Evolutionary conservation across 2,888 invertebrate species (phyloP), one percentile per base, ranked within the genome.

Genomic region (Pharmacophagus antenor): DNA sequence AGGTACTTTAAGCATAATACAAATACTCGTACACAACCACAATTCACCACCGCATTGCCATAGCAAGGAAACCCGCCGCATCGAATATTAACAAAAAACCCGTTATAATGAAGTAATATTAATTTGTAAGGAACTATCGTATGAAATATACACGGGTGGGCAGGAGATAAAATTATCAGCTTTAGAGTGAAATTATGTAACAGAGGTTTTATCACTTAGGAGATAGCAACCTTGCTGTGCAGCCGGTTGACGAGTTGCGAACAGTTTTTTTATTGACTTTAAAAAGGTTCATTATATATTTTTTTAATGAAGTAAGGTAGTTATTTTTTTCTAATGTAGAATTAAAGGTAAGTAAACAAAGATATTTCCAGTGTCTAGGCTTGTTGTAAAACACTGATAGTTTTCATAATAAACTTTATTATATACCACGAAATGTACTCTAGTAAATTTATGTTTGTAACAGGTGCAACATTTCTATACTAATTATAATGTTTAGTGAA

Each of bases 151-250:
- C 65, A 63, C 60, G 64, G 63, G 70, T 66, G 65, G 67, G 67
- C 70, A 65, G 65, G 73, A 81, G 80, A 83, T 82, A 82, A 80
- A 70, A 68, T 67, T 70, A 70, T 70, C 70, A 75, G 74, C 69
- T 70, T 72, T 76, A 79, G 79, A 76, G 72, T 56, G 56, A 73
- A 77, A 79, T 84, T 85, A 86, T 85, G 80, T 85, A 84, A 85
- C 77, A 68, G 68, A 69, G 71, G 71, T 70, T 71, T 55, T 55
- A 52, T 70, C 71, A 74, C 73, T 76, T 76, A 75, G 74, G 72
- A 73, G 82, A 83, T 80, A 83, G 80, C 72, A 67, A 72, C 70
- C 78, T 73, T 68, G 72, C 74, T 70, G 72, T 71, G 68, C 79
- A 73, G 77, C 71, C 76, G 84, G 70, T 71, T 74, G 46, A 59